Evolutionary conservation across 2,888 invertebrate species (phyloP).

Genomic region (Papilio protenor): DNA sequence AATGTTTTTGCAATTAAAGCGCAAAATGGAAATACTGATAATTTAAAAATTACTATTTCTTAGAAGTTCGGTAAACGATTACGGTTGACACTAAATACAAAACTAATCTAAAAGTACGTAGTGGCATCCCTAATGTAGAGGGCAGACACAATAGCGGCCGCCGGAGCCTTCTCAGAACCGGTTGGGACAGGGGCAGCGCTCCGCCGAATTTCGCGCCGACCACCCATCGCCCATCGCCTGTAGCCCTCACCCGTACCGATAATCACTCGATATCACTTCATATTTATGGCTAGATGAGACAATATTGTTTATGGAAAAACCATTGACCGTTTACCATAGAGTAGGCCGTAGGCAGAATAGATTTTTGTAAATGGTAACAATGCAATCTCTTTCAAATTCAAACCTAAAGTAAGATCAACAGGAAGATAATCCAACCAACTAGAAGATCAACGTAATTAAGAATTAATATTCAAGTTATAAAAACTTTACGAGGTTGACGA

Average conservation of each 20-base stretch:
- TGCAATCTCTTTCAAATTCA: not conserved
- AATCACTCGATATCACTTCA: conserved; percentile 66
- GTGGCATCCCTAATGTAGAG: conserved; percentile 44
- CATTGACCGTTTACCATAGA: not conserved
- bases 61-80: not conserved
- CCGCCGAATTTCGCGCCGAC: conserved; percentile 82
- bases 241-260: conserved; percentile 55
- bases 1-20: not conserved
- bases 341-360: not conserved
- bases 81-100: not conserved
- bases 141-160: conserved; percentile 80
- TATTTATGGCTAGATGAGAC: conserved; percentile 79
- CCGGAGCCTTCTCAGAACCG: conserved; percentile 80
- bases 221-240: conserved; percentile 70
- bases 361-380: not conserved
- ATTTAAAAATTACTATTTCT: not conserved
- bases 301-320: conserved; percentile 21
- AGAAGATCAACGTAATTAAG: not conserved
- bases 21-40: not conserved
- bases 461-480: conserved; percentile 19
- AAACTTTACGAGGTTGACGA: conserved; percentile 22
- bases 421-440: not conserved
- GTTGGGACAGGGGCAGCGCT: conserved; percentile 70
- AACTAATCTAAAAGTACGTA: not conserved
- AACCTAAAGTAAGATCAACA: not conserved